These are phyloP conservation scores for Uloborus plumipes DNA, from an alignment of 2,888 invertebrate genomes.

Conservation along the genomic window DNA sequence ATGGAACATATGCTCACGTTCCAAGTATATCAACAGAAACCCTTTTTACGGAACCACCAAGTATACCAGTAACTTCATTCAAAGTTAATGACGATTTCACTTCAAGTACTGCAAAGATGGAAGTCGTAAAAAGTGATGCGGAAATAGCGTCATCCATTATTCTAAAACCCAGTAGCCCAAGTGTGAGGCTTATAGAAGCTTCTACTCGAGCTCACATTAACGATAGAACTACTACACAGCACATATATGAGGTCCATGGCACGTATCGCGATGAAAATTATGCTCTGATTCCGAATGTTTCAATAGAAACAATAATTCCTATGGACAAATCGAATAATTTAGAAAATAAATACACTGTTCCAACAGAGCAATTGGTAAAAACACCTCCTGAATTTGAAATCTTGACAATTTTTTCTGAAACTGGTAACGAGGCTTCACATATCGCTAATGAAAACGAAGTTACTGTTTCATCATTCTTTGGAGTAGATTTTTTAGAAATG, in stretches of 20 bases:
- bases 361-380: background rate
- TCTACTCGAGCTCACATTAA: slow-evolving; percentile 32
- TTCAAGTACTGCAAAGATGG: background rate
- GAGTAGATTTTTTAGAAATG: background rate
- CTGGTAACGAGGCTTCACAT: too few species aligned
- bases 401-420: slow-evolving; percentile 22
- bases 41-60: background rate
- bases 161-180: background rate
- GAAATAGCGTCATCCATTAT: background rate
- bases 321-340: background rate
- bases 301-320: slow-evolving; percentile 19
- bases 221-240: slow-evolving; percentile 35
- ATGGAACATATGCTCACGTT: slow-evolving; percentile 64
- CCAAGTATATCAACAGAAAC: slow-evolving; percentile 61
- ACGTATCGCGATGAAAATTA: slow-evolving; percentile 38
- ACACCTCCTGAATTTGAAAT: slow-evolving; percentile 35
- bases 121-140: background rate
- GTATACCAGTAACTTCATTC: background rate
- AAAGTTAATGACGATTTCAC: background rate
- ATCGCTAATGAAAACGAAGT: too few species aligned
- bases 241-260: slow-evolving; percentile 49
- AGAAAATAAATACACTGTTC: background rate
- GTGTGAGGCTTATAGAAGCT: slow-evolving; percentile 36
- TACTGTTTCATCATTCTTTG: too few species aligned
- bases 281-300: slow-evolving; percentile 45